These are phyloP conservation scores for Heterohyrax brucei DNA, from an alignment of 2,797 vertebrate species.

Conservation along the genomic window DNA sequence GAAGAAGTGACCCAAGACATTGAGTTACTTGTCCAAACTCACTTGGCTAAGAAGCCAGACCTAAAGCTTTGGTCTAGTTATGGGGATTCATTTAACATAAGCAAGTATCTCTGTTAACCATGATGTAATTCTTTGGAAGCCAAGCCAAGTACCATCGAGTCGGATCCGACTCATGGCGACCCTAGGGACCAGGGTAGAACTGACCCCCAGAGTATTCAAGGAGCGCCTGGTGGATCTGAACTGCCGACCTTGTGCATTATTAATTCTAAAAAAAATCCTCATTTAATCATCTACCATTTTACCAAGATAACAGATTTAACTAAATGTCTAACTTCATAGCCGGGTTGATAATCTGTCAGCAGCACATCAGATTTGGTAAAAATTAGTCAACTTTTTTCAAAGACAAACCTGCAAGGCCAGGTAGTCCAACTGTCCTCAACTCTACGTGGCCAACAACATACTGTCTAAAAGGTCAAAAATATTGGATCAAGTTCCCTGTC, in stretches of 20 bases:
- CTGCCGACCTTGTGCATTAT: neutral
- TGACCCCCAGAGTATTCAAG: too few relatives aligned
- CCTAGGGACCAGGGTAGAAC: too few relatives aligned
- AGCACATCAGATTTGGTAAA: conserved; percentile 1
- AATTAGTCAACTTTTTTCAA: neutral
- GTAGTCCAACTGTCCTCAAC: neutral
- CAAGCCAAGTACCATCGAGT: too few relatives aligned
- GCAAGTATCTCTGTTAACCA: conserved; percentile 35
- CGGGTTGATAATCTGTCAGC: neutral
- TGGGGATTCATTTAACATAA: conserved; percentile 52
- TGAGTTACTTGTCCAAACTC: conserved; percentile 8
- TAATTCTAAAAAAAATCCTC: conserved; percentile 21
- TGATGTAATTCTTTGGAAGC: conserved; percentile 21
- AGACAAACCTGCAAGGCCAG: conserved; percentile 50
- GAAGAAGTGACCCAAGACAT: neutral
- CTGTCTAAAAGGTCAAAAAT: conserved; percentile 46
- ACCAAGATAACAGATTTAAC: conserved; percentile 36
- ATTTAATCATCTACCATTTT: conserved; percentile 5
- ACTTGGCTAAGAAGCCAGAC: conserved; percentile 34
- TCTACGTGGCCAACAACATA: conserved; percentile 48
- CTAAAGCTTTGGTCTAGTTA: conserved; percentile 42
- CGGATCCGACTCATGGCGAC: too few relatives aligned
- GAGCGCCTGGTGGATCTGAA: too few relatives aligned
- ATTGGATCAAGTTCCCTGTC: neutral
- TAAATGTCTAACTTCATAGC: conserved; percentile 34